Conservation (phyloP, 2,113 vertebrate species). For the Garra rufa region DNA sequence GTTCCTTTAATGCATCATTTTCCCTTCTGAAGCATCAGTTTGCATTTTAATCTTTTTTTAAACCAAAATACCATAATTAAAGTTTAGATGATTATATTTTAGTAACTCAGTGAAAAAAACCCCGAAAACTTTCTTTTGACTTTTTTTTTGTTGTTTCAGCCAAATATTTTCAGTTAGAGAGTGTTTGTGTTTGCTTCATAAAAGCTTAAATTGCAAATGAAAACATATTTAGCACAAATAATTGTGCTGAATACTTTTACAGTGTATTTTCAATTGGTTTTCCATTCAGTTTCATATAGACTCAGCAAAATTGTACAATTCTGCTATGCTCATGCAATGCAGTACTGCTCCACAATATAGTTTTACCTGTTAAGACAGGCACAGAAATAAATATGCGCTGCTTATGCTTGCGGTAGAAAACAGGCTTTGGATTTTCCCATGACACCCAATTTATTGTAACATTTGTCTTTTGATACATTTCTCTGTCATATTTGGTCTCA, state of each 20-base stretch:
- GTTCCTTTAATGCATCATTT: too few species aligned
- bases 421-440: conserved; percentile 1
- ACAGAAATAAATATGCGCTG: neutral
- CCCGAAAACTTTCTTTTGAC: too few species aligned
- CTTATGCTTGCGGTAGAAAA: neutral
- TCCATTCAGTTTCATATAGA: neutral
- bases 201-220: neutral
- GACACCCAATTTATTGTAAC: neutral
- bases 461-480: conserved; percentile 31
- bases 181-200: neutral
- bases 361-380: neutral
- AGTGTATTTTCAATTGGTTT: neutral
- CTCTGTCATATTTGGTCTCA: neutral
- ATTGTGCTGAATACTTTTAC: neutral
- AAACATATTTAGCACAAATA: neutral
- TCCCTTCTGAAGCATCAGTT: too few species aligned
- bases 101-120: too few species aligned
- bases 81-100: too few species aligned
- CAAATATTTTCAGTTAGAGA: too few species aligned
- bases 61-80: too few species aligned
- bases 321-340: neutral
- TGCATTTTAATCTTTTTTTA: too few species aligned
- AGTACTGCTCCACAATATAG: neutral
- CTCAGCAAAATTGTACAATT: neutral
- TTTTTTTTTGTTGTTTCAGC: too few species aligned